Percentiles rank a stretch among this genome's conserved stretches.
Evolutionary conservation across 2,888 invertebrate species (phyloP).

Genomic region (Rugalucina vietnamica): DNA sequence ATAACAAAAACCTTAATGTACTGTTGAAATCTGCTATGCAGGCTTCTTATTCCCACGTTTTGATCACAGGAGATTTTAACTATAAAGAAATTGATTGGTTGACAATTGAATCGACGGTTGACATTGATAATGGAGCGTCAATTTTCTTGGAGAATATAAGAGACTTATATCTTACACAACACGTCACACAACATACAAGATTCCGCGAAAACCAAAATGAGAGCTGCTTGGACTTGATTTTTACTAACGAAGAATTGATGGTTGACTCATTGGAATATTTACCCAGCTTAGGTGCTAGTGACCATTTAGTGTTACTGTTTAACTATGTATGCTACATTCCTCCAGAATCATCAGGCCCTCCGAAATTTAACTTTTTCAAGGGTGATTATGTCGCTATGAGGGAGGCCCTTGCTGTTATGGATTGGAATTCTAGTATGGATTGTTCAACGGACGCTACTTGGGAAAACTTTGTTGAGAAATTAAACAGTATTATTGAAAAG

Average conservation of each 20-base stretch:
- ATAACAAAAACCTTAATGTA: background rate
- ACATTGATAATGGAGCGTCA: background rate
- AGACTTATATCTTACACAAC: constrained; percentile 1
- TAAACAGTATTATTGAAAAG: no score
- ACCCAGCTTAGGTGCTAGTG: background rate
- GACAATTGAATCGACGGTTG: background rate
- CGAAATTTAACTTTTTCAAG: background rate
- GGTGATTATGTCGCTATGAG: constrained; percentile 12
- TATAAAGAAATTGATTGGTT: constrained; percentile 1
- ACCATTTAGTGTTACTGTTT: background rate
- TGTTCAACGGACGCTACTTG: no score
- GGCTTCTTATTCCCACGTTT: background rate
- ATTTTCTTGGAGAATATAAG: constrained; percentile 4
- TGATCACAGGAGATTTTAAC: constrained; percentile 8
- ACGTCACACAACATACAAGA: constrained; percentile 12
- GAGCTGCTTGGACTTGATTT: constrained; percentile 3
- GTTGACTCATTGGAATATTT: constrained; percentile 1
- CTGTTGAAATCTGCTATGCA: background rate
- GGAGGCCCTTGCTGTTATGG: background rate
- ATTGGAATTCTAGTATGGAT: background rate
- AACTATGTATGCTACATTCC: constrained; percentile 15
- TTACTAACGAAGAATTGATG: constrained; percentile 1
- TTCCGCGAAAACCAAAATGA: background rate
- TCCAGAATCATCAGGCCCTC: background rate
- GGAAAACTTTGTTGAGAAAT: no score